A percentile compares a stretch with the other conserved stretches of the same genome.
Evolutionary conservation across 92 coral and sea anemone species (phyloP).

Genomic region (Phenganax stokvisi): DNA sequence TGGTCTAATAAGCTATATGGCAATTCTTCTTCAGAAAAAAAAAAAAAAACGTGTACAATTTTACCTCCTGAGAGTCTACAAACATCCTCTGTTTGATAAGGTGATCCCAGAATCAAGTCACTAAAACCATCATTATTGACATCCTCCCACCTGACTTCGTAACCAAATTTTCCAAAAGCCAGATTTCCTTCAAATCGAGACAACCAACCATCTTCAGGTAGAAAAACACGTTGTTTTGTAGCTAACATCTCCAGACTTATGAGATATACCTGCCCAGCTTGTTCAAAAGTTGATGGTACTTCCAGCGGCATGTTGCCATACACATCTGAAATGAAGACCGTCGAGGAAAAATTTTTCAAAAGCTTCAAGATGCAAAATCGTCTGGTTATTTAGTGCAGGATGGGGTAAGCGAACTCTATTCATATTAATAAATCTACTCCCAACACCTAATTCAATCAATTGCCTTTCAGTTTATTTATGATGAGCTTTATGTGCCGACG

Average conservation of each 20-base stretch:
- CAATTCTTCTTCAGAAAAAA: too few species aligned
- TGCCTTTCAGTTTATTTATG: too few species aligned
- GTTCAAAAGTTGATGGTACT: constrained; percentile 63
- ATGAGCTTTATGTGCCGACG: too few species aligned
- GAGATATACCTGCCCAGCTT: constrained; percentile 70
- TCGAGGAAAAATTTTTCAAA: neutral
- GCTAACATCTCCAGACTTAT: constrained; percentile 55
- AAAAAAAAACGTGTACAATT: neutral
- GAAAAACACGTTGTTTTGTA: constrained; percentile 20
- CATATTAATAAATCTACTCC: too few species aligned
- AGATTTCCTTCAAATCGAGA: constrained; percentile 93
- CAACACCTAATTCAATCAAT: too few species aligned
- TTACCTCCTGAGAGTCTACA: constrained; percentile 70
- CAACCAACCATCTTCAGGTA: constrained; percentile 4
- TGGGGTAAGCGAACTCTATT: too few species aligned
- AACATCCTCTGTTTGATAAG: constrained; percentile 78
- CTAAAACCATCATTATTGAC: constrained; percentile 69
- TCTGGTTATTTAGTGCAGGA: too few species aligned
- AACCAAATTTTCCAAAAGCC: constrained; percentile 80
- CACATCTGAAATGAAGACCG: constrained; percentile 47
- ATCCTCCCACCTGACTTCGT: constrained; percentile 63
- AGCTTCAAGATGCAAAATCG: too few species aligned
- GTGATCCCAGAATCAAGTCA: constrained; percentile 77
- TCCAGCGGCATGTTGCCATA: constrained; percentile 49
- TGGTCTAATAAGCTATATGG: too few species aligned